These are phyloP conservation scores for Gymnobelideus leadbeateri DNA, from an alignment of 2,113 vertebrate species.

Conservation along the genomic window DNA sequence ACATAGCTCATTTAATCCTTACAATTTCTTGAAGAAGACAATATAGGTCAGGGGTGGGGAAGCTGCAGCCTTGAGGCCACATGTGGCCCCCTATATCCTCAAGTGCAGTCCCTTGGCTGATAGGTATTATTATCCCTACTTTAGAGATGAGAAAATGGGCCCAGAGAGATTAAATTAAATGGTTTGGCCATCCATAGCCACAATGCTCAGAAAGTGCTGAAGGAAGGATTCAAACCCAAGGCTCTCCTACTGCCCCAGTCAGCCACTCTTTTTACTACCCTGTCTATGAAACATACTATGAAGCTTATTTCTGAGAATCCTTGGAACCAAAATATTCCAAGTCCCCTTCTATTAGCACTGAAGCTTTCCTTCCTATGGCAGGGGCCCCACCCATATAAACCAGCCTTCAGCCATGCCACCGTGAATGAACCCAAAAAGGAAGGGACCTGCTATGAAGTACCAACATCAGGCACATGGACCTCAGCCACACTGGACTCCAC, in stretches of 20 bases:
- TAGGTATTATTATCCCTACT: not conserved
- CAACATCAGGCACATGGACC: not conserved
- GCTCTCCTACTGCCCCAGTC: not conserved
- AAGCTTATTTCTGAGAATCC: conserved; percentile 21
- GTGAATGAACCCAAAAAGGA: not conserved
- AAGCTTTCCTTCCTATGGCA: not conserved
- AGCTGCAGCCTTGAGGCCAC: too few species aligned
- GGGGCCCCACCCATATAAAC: not conserved
- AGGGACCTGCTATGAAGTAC: not conserved
- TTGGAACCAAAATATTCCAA: not conserved
- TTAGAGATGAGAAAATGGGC: not conserved
- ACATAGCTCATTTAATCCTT: not conserved
- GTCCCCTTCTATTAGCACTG: not conserved
- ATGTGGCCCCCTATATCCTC: too few species aligned
- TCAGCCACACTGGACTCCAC: not conserved
- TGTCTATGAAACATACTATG: not conserved
- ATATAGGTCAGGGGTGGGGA: not conserved
- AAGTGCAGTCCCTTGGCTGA: too few species aligned
- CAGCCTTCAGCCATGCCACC: not conserved
- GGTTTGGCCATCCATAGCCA: not conserved
- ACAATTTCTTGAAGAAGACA: not conserved
- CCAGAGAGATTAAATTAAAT: not conserved
- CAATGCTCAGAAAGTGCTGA: not conserved
- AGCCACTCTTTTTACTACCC: not conserved
- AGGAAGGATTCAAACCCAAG: not conserved